Conservation (phyloP, 2,113 vertebrate species). For the Leiothrix lutea region DNA sequence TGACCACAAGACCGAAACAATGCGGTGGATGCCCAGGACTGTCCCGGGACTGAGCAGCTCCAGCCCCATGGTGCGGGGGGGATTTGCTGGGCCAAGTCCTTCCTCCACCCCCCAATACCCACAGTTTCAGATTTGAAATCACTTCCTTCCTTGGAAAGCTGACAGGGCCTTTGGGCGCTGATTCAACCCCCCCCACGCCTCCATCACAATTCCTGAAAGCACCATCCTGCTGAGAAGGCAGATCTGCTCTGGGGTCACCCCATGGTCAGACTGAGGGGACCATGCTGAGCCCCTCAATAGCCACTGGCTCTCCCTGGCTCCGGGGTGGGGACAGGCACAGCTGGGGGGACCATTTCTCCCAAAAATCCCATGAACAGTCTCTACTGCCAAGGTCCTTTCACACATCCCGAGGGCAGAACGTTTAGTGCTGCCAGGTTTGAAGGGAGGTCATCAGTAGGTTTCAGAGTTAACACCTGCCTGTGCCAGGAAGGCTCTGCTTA, state of each 20-base stretch:
- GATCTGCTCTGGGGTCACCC: accelerated
- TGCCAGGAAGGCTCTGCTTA: not conserved
- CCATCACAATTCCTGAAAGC: not conserved
- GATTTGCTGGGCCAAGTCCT: not conserved
- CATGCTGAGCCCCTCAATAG: not conserved
- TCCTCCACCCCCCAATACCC: not conserved
- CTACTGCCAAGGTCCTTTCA: accelerated
- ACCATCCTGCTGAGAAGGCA: not conserved
- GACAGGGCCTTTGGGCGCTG: not conserved
- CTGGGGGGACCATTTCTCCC: not conserved
- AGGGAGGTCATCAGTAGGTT: not conserved
- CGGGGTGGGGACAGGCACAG: not conserved
- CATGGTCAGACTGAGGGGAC: accelerated
- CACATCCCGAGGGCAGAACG: accelerated
- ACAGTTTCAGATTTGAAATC: not conserved
- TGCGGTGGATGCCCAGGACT: accelerated
- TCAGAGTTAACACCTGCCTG: not conserved
- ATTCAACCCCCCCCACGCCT: not conserved
- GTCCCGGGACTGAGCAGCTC: not conserved
- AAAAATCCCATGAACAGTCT: not conserved
- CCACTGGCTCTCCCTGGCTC: accelerated
- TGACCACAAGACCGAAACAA: not conserved
- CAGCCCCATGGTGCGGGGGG: accelerated
- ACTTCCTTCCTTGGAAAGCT: conserved; percentile 52
- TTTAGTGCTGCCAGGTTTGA: too few species aligned